Evolutionary conservation across 2,888 invertebrate genomes (phyloP).

Genomic region (Caenorhabditis virilis): DNA sequence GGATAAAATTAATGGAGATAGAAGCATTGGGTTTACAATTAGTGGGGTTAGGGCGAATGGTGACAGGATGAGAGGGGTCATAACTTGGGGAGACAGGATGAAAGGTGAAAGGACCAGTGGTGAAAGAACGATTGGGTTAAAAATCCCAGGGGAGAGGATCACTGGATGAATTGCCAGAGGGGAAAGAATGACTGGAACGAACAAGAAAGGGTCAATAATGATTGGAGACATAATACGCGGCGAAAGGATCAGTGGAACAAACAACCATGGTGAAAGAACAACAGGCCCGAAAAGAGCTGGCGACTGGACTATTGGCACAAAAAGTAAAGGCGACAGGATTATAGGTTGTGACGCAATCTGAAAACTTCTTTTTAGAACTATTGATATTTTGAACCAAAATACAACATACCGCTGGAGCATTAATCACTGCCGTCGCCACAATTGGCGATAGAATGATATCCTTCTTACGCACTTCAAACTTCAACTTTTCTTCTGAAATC

Average conservation of each 20-base stretch:
- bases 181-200: slow-evolving; percentile 50
- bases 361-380: neutral
- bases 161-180: slow-evolving; percentile 48
- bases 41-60: slow-evolving; percentile 47
- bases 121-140: slow-evolving; percentile 42
- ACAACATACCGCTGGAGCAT: slow-evolving; percentile 6
- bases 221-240: slow-evolving; percentile 35
- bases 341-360: slow-evolving; percentile 23
- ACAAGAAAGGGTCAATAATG: slow-evolving; percentile 41
- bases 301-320: slow-evolving; percentile 29
- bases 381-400: neutral
- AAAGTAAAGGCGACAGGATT: slow-evolving; percentile 28
- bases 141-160: slow-evolving; percentile 45
- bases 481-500: slow-evolving; percentile 29
- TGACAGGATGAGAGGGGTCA: slow-evolving; percentile 50
- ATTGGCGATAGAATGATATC: slow-evolving; percentile 41
- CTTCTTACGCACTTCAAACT: slow-evolving; percentile 31
- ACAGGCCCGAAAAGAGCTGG: slow-evolving; percentile 34
- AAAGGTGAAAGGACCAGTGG: slow-evolving; percentile 48
- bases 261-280: slow-evolving; percentile 50
- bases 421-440: slow-evolving; percentile 9
- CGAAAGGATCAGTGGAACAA: slow-evolving; percentile 46
- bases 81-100: slow-evolving; percentile 52
- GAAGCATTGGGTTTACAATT: slow-evolving; percentile 43
- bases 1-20: slow-evolving; percentile 42